Base-by-base conservation (phyloP, 1,140 invertebrate genomes). In the Zaprionus ornatus region DNA sequence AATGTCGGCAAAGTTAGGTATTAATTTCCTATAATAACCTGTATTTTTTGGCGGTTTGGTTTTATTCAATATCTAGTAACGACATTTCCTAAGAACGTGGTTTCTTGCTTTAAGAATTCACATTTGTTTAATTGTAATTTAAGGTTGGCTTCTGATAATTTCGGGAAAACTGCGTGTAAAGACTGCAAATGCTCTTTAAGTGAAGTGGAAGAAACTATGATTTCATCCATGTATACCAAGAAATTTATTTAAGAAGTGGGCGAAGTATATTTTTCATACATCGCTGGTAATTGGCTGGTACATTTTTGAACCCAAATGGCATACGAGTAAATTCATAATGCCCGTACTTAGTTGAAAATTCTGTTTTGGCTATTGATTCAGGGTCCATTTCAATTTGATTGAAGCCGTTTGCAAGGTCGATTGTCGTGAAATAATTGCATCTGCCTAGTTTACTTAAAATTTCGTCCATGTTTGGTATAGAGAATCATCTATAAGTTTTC, bases 371-470 rank as follows among this genome's bases (percentile, higher is more conserved):
- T 6, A 50, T 50, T 61, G 59, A 61, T 63, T 63, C n/a, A n/a
- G n/a, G n/a, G n/a, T n/a, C n/a, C n/a, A n/a, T n/a, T n/a, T 63
- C 21, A 27, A 94, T 91, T 82, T 95, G 94, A 74, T 93, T 93
- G 77, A 93, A 94, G 3, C n/a, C n/a, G n/a, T n/a, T n/a, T n/a
- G 94, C 95, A 81, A 21, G 91, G n/a, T 91, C 90, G 5, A 94
- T 94, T n/a, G n/a, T n/a, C n/a, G n/a, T n/a, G n/a, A n/a, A n/a
- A n/a, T n/a, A n/a, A n/a, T n/a, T n/a, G n/a, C n/a, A n/a, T n/a
- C n/a, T n/a, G n/a, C n/a, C n/a, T n/a, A n/a, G n/a, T n/a, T n/a
- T n/a, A n/a, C n/a, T n/a, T n/a, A n/a, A n/a, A n/a, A n/a, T n/a
- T n/a, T n/a, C n/a, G n/a, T n/a, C n/a, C n/a, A n/a, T n/a, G 7